phyloP scores from a whole-genome alignment of 30 jellyfish, hydroid and myxozoan species.

The Aurelia aurita complex sp. Pacific region DNA sequence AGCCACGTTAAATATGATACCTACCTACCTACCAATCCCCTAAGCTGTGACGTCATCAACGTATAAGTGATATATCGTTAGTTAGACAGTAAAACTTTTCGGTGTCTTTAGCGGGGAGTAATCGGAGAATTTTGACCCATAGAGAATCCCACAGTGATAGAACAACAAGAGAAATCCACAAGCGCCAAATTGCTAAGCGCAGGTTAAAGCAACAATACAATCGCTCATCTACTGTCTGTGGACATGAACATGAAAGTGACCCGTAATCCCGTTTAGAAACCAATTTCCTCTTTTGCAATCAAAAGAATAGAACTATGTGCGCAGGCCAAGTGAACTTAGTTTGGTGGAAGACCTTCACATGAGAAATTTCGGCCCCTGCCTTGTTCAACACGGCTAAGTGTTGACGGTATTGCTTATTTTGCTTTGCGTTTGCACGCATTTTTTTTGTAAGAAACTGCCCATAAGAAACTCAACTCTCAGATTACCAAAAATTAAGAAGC shows the following conservation, averaged over 20 bases:
- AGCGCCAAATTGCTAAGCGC: slow-evolving; percentile 76
- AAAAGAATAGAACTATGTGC: slow-evolving; percentile 33
- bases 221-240: slow-evolving; percentile 70
- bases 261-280: slow-evolving; percentile 81
- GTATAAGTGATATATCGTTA: too few relatives aligned
- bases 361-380: too few relatives aligned
- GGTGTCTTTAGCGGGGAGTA: slow-evolving; percentile 3
- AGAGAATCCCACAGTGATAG: slow-evolving; percentile 65
- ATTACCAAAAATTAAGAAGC: too few relatives aligned
- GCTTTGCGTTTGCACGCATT: too few relatives aligned
- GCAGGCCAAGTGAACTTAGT: not conserved
- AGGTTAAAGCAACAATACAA: slow-evolving; percentile 67
- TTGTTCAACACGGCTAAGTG: too few relatives aligned
- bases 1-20: too few relatives aligned
- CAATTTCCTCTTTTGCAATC: slow-evolving; percentile 74
- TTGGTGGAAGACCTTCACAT: too few relatives aligned
- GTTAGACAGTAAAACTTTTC: not conserved
- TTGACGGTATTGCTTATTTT: too few relatives aligned
- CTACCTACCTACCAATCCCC: too few relatives aligned
- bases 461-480: too few relatives aligned
- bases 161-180: slow-evolving; percentile 68
- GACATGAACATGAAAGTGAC: slow-evolving; percentile 65
- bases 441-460: too few relatives aligned
- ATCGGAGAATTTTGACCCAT: slow-evolving; percentile 16
- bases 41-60: too few relatives aligned